Evolutionary conservation across 2,797 vertebrate genomes (phyloP), one percentile per base, ranked within the genome.

Genomic region (Rhincodon typus): DNA sequence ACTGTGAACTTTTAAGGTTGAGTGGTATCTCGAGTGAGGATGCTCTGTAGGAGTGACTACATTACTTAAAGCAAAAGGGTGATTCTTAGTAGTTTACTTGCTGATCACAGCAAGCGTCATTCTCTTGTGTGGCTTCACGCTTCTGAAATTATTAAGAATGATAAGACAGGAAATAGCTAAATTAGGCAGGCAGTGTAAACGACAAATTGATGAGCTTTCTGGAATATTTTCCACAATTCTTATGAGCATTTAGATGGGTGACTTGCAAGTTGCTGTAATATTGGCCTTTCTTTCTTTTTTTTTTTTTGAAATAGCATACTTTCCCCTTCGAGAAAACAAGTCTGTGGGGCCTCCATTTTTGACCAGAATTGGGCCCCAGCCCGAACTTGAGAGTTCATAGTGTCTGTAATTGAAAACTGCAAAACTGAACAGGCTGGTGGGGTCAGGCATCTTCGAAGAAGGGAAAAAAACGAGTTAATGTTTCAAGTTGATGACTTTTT

Each of bases 81-180:
- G 50, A 62, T 21, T 27, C 30, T 62, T 23, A 15, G 19, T 8
- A 21, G 19, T 21, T 84, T 46, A 34, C 30, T 88, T 19, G 57
- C 27, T 57, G 53, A 25, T 42, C 2, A n/a, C 25, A 10, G n/a
- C 90, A 67, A 0, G n/a, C 8, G 3, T 67, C 23, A 69, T 67
- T 10, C 42, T 62, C n/a, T 57, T 42, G n/a, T 93, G 62, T 42
- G n/a, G 90, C n/a, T 93, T 93, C 90, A 6, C 42, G 7, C 90
- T 93, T 67, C 21, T 0, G 19, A 38, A 93, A n/a, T 67, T 66
- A 42, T 93, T 42, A 21, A 19, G 21, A 0, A 21, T 25, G n/a
- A 38, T 38, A 42, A 93, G 90, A 93, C 23, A 67, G 90, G 62
- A 93, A 93, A 67, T 69, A 67, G 90, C 90, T 67, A 67, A 67